A percentile compares a stretch with the other conserved stretches of the same genome.
These are phyloP conservation scores for Conus betulinus DNA, from an alignment of 1,140 invertebrate genomes.

Conservation along the genomic window DNA sequence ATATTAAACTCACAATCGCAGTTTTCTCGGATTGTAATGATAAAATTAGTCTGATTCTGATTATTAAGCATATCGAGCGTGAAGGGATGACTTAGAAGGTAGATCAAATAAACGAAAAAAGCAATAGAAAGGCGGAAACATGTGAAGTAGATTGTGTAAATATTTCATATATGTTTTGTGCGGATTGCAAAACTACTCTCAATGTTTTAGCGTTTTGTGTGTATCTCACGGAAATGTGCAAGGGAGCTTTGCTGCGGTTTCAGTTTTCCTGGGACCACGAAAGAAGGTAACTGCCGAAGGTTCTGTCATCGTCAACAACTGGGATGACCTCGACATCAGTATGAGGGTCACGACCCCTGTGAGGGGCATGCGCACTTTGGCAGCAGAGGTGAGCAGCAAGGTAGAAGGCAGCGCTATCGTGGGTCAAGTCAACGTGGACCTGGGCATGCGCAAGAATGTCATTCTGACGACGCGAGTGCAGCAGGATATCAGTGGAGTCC, in stretches of 20 bases:
- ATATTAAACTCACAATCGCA: too few species aligned
- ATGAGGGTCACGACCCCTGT: constrained; percentile 22
- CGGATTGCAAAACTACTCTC: neutral
- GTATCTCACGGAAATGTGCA: too few species aligned
- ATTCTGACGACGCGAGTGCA: neutral
- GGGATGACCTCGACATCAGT: constrained; percentile 32
- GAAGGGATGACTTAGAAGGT: neutral
- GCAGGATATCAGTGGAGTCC: neutral
- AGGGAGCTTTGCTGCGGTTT: neutral
- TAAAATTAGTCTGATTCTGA: too few species aligned
- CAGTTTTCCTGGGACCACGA: constrained; percentile 18
- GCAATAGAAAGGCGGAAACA: too few species aligned
- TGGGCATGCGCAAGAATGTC: constrained; percentile 21
- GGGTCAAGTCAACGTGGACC: neutral
- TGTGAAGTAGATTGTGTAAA: too few species aligned
- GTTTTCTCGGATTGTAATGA: too few species aligned
- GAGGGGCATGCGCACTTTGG: neutral
- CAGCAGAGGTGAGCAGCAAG: constrained; percentile 7
- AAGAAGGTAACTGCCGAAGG: constrained; percentile 20
- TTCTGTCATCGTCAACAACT: neutral
- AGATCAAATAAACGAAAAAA: neutral
- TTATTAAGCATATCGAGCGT: too few species aligned
- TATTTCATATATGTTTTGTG: neutral
- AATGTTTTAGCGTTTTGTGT: neutral
- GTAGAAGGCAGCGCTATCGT: constrained; percentile 7